Percentiles rank a stretch among this genome's conserved stretches.
These are phyloP conservation scores for Sturmia bella DNA, from an alignment of 2,888 invertebrate species.

Conservation along the genomic window DNA sequence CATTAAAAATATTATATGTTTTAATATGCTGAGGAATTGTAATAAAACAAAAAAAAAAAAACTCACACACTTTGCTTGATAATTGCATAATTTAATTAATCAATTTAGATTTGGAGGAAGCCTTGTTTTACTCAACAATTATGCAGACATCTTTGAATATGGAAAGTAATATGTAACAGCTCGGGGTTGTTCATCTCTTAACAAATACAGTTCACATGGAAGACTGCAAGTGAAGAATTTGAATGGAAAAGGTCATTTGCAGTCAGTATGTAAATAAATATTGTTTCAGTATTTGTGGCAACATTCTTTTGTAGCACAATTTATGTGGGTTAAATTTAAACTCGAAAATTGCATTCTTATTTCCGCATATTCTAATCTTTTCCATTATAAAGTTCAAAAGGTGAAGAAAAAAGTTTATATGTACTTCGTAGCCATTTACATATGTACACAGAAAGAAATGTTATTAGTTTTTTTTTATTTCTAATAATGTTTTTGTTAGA, in stretches of 20 bases:
- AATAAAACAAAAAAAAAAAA: neutral
- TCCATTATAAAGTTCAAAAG: conserved; percentile 24
- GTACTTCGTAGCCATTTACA: no score
- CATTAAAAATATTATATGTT: neutral
- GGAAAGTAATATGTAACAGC: conserved; percentile 6
- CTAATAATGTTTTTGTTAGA: no score
- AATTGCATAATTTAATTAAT: conserved; percentile 68
- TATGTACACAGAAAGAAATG: no score
- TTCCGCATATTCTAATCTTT: neutral
- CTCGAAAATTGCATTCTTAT: conserved; percentile 7
- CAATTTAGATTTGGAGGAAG: conserved; percentile 62
- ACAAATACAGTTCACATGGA: conserved; percentile 34
- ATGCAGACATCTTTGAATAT: conserved; percentile 4
- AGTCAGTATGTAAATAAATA: conserved; percentile 39
- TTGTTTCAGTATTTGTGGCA: conserved; percentile 12
- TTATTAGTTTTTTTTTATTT: no score
- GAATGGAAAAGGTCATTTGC: conserved; percentile 49
- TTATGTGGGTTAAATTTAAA: conserved; percentile 61
- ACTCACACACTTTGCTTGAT: conserved; percentile 42
- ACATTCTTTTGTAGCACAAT: conserved; percentile 39
- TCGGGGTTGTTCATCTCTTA: conserved; percentile 4
- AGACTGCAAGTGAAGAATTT: neutral
- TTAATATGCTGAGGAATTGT: neutral
- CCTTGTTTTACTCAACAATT: conserved; percentile 31
- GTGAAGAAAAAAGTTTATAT: conserved; percentile 14